Conservation (phyloP, 2,797 vertebrate genomes). For the Oryzias sinensis region DNA sequence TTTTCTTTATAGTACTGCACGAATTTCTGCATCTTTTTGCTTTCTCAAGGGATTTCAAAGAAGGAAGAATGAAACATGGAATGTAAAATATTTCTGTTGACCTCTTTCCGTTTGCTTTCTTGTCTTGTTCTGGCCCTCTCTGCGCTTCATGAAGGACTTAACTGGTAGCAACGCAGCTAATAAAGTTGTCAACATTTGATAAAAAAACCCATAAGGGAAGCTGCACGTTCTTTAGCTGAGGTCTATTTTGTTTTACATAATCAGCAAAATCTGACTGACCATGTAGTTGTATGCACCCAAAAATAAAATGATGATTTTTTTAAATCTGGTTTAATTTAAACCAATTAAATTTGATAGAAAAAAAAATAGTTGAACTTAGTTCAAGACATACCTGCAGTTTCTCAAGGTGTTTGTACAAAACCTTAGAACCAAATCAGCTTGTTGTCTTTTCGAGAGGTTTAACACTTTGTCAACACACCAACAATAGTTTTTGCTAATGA, state of each 20-base stretch:
- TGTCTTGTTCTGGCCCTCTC: slow-evolving; percentile 36
- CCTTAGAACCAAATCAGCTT: slow-evolving; percentile 36
- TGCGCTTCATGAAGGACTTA: slow-evolving; percentile 47
- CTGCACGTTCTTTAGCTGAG: not conserved
- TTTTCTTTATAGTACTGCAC: slow-evolving; percentile 15
- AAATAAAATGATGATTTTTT: too few species aligned
- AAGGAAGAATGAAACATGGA: slow-evolving; percentile 49
- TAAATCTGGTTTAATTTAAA: too few species aligned
- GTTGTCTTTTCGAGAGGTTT: slow-evolving; percentile 26
- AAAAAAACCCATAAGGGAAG: slow-evolving; percentile 24
- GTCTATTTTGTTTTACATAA: too few species aligned
- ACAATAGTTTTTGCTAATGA: slow-evolving; percentile 63
- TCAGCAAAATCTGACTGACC: too few species aligned
- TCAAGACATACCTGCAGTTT: too few species aligned
- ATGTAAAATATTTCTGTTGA: slow-evolving; percentile 72
- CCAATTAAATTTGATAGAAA: too few species aligned
- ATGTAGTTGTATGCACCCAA: too few species aligned
- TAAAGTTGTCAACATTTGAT: slow-evolving; percentile 62
- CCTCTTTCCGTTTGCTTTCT: slow-evolving; percentile 56
- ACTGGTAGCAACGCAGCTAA: slow-evolving; percentile 47
- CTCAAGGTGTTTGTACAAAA: too few species aligned
- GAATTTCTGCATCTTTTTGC: slow-evolving; percentile 34
- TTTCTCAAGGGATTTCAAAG: slow-evolving; percentile 61
- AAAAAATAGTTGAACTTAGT: too few species aligned
- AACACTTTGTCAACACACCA: slow-evolving; percentile 35